These are phyloP conservation scores for Solea senegalensis DNA, from an alignment of 2,113 vertebrate genomes.

Conservation along the genomic window DNA sequence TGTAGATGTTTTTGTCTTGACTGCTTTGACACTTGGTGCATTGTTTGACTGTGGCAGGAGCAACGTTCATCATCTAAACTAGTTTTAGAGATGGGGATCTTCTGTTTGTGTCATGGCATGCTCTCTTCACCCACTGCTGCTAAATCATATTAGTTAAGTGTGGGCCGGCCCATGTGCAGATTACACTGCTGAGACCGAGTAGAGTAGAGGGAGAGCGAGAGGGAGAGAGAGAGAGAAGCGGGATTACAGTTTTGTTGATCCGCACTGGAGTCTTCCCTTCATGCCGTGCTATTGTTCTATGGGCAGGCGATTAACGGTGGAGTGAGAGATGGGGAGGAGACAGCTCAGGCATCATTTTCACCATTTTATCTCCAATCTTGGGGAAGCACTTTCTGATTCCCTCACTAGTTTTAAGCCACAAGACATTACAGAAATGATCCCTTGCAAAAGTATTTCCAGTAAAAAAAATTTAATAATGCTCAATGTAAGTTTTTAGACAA, in stretches of 20 bases:
- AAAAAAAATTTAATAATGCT: no score
- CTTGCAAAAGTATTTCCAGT: background rate
- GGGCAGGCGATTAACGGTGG: constrained; percentile 54
- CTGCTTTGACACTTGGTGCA: constrained; percentile 73
- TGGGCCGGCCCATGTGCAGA: constrained; percentile 50
- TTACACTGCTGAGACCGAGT: constrained; percentile 50
- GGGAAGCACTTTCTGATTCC: background rate
- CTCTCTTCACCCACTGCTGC: constrained; percentile 52
- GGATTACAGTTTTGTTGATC: constrained; percentile 77
- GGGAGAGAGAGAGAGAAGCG: constrained; percentile 41
- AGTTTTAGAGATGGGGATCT: constrained; percentile 35
- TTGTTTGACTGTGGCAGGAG: constrained; percentile 35
- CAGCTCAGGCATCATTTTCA: constrained; percentile 16
- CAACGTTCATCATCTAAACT: background rate
- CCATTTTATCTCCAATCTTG: background rate
- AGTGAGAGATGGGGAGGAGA: constrained; percentile 27
- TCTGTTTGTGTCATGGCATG: constrained; percentile 32
- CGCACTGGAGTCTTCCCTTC: constrained; percentile 41
- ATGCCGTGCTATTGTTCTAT: constrained; percentile 60
- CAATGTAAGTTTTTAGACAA: no score
- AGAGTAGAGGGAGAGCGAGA: constrained; percentile 30
- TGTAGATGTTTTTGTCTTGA: constrained; percentile 70
- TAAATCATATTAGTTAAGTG: constrained; percentile 77
- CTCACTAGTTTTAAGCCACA: background rate
- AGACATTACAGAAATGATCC: background rate